These are phyloP conservation scores for Anguilla marmorata DNA, from an alignment of 2,797 vertebrate species.

Conservation along the genomic window DNA sequence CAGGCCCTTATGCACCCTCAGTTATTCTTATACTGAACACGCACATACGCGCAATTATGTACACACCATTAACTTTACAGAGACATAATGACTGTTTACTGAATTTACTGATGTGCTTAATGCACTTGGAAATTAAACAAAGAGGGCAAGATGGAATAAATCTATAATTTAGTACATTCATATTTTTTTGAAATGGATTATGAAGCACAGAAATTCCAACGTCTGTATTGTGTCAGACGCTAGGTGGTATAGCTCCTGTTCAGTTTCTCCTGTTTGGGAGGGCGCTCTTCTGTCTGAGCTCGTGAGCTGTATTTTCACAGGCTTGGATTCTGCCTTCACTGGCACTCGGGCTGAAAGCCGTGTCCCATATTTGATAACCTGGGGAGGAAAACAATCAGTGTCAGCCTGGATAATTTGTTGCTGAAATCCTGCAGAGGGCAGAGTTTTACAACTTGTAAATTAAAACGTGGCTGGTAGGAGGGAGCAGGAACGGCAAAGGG, in stretches of 20 bases:
- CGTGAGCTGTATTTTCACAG: not conserved
- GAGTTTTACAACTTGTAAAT: constrained; percentile 67
- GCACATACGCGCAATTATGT: constrained; percentile 1
- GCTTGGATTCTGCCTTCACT: not conserved
- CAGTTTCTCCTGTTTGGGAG: not conserved
- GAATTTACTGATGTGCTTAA: not conserved
- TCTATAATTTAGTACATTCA: not conserved
- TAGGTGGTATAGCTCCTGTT: not conserved
- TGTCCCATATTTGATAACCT: constrained; percentile 9
- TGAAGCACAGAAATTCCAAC: not conserved
- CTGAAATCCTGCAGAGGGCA: constrained; percentile 77
- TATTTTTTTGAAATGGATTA: not conserved
- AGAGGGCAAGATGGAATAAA: not conserved
- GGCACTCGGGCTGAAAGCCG: not conserved
- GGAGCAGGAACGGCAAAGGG: not conserved
- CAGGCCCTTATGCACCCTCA: constrained; percentile 27
- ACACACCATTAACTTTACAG: not conserved
- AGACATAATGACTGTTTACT: not conserved
- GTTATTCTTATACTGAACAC: not conserved
- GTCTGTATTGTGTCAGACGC: not conserved
- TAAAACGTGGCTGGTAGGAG: not conserved
- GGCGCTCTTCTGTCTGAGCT: not conserved
- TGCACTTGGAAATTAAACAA: not conserved
- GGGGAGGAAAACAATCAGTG: constrained; percentile 9
- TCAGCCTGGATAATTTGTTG: constrained; percentile 50